Evolutionary conservation across 2,888 invertebrate species (phyloP), one percentile per base, ranked within the genome.

Genomic region (Orthosia incerta): DNA sequence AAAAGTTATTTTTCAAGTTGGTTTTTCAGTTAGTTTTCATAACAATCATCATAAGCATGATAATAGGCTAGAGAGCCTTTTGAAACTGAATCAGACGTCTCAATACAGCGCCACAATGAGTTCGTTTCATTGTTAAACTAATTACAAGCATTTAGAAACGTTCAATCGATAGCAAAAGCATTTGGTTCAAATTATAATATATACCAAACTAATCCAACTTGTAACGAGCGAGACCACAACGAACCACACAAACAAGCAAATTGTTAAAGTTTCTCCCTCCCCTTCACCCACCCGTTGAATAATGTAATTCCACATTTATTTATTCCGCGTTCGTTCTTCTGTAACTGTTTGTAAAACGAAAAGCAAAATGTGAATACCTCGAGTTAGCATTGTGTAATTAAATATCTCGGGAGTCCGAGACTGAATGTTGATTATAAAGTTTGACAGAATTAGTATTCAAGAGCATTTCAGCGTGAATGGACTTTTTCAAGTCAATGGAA

Each of bases 271-370:
- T 60, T 4, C n/a, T 48, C 46, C 50, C 12, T 45, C 31, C n/a
- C 31, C 23, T 48, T 20, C 15, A 15, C 39, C 39, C 39, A 39
- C 16, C 18, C n/a, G 13, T 56, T n/a, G 48, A 71, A 9, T 39
- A 9, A 39, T 39, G 64, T 67, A 74, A 61, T 56, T 63, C 50
- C 31, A 45, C 60, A 66, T 77, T 67, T 62, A 69, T 75, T 79
- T 64, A 62, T 63, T 70, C 78, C 69, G 18, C 69, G 65, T 71
- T 66, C 60, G 61, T 74, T 73, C 72, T 71, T 71, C 62, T 26
- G 61, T 65, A 80, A 79, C 39, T 79, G 71, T 80, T 75, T 77
- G 67, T 76, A 79, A 79, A 80, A 71, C 18, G 4, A 69, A 50
- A 80, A 72, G 31, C 59, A 62, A 61, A 75, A 75, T 65, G 26